A percentile compares a stretch with the other conserved stretches of the same genome.
Evolutionary conservation across 2,113 vertebrate species (phyloP).

Genomic region (Dipodomys merriami): DNA sequence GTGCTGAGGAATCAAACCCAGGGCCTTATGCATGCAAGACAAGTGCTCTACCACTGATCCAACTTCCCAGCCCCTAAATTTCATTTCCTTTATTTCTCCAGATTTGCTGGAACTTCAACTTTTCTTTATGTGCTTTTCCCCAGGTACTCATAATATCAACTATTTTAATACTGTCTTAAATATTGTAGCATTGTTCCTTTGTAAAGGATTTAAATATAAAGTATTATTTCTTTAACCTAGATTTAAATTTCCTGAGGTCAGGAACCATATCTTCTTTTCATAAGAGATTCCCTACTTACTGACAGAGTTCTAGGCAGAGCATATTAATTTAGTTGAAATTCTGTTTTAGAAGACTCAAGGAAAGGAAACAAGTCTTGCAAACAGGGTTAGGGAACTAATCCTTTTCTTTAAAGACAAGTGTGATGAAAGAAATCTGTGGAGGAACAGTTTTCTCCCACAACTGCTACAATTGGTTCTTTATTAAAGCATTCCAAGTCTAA

Average conservation of each 20-base stretch:
- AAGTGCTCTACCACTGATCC: no score
- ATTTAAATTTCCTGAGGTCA: not conserved
- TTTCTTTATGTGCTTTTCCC: not conserved
- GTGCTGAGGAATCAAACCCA: no score
- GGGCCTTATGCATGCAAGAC: no score
- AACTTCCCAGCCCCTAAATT: no score
- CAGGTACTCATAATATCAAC: not conserved
- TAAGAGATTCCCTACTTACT: not conserved
- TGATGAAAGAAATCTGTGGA: not conserved
- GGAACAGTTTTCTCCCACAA: not conserved
- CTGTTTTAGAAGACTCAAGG: conserved; percentile 34
- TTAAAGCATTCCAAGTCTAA: not conserved
- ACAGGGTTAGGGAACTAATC: not conserved
- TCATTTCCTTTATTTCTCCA: not conserved
- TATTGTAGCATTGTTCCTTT: not conserved
- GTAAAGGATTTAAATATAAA: not conserved
- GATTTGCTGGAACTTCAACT: not conserved
- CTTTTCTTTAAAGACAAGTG: conserved; percentile 43
- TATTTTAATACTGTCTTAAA: not conserved
- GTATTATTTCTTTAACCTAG: not conserved
- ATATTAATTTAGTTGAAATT: not conserved
- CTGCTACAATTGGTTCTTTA: not conserved
- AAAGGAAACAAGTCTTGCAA: conserved; percentile 4
- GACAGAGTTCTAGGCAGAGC: not conserved
- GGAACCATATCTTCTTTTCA: not conserved